Base-by-base conservation (phyloP, 2,888 invertebrate species). In the Tipula lateralis region DNA sequence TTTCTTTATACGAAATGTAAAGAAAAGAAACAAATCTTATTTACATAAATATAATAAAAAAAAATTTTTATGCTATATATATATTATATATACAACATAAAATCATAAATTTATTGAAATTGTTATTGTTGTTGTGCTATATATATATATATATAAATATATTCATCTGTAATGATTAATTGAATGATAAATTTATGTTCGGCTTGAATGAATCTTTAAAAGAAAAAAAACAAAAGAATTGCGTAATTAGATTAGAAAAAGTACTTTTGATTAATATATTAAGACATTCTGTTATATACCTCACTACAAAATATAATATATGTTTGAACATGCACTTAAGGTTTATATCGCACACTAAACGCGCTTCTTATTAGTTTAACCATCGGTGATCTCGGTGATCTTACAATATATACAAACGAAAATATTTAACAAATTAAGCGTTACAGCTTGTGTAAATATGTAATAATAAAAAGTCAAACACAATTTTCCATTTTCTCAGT, bases 11-110 rank as follows among this genome's bases (percentile, higher is more conserved):
- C 19, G 66, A 9, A 66, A 24, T 9, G 24, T 7, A 24, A 24
- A 7, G 9, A 66, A 66, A 66, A 24, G 66, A 66, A 66, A 66
- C 66, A 66, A 66, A 66, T 66, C 66, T 24, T 66, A 66, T 66
- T 66, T 66, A 66, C 66, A 66, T 66, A 66, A 66, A 66, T 66
- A 24, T 66, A 66, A 66, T 66, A 66, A 66, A 66, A 66, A 66
- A 66, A 24, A 66, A 24, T 66, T 66, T 66, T 66, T 66, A 24
- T 66, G 24, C 66, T 66, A 24, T 66, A 66, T 44, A n/a, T 44
- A 44, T 44, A 39, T 39, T 39, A 32, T 12, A 19, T 50, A 19
- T 19, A 24, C 66, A 66, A 66, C 66, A 66, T 66, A 66, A 66
- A 66, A 24, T 66, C 66, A 66, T 66, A 66, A 66, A 66, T 66